Base-by-base conservation (phyloP, 2,113 vertebrate genomes). In the Ciconia maguari region DNA sequence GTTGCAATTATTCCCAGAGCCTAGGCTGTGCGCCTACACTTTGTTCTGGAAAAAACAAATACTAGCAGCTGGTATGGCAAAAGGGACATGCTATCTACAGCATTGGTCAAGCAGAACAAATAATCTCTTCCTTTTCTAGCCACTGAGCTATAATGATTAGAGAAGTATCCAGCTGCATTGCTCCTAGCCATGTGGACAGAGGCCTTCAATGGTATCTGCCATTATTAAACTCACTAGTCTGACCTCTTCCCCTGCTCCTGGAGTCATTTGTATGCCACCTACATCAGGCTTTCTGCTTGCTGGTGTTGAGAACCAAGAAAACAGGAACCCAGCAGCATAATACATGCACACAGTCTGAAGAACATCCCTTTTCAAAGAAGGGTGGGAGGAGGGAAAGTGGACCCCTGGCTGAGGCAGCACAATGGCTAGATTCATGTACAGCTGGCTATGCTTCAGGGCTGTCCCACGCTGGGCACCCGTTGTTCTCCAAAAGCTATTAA, bases 381-480 rank as follows among this genome's bases (percentile, higher is more conserved):
- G 8, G 26, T 81, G 44, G 72, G 62, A 88, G 55, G 86, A 85
- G 29, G 60, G 58, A 64, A 85, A 79, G 32, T 7, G 5, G 81
- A 79, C 87, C 62, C 42, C 86, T 90, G 77, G 36, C 65, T 96
- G 94, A 83, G 79, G 81, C 70, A 66, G 66, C 54, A 97, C 95
- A 95, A 69, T 93, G 70, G 65, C n/a, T 58, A 54, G 30, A 89
- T 94, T 94, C 49, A 76, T 85, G 32, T 87, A 82, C 49, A 87
- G 46, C 87, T 96, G 93, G 89, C 96, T 3, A 0, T 83, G 62
- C 89, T 95, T 97, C 89, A 85, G 68, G 58, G 16, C 48, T 85
- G 41, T 80, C n/a, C 49, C 71, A 80, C 0, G 11, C 75, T 83
- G 81, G 34, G 46, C 54, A 79, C 15, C 38, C 16, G 1, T 86